Evolutionary conservation across 2,797 vertebrate genomes (phyloP).

Genomic region (Philypnodon macrostomus): DNA sequence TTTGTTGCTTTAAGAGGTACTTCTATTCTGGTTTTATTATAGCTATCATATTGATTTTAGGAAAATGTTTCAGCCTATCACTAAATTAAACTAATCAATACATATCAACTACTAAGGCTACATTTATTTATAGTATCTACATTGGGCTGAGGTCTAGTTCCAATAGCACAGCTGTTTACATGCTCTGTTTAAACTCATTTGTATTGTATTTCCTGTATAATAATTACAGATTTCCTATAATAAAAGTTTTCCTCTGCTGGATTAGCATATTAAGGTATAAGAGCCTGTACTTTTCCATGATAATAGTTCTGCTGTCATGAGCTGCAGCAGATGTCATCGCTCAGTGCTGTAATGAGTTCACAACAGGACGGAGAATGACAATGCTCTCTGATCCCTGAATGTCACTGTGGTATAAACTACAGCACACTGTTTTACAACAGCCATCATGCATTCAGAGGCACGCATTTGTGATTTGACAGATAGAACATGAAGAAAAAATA

Average conservation of each 20-base stretch:
- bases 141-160: too few species aligned
- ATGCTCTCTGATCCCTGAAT: slow-evolving; percentile 78
- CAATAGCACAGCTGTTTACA: too few species aligned
- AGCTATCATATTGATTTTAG: slow-evolving; percentile 55
- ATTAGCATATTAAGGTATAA: slow-evolving; percentile 33
- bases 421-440: slow-evolving; percentile 64
- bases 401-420: slow-evolving; percentile 66
- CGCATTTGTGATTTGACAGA: slow-evolving; percentile 63
- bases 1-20: too few species aligned
- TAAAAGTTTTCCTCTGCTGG: slow-evolving; percentile 20
- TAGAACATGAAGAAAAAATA: slow-evolving; percentile 31
- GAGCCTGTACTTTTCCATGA: slow-evolving; percentile 51
- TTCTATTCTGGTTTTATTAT: too few species aligned
- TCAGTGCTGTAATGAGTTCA: slow-evolving; percentile 65
- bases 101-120: slow-evolving; percentile 43
- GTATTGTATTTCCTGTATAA: slow-evolving; percentile 7
- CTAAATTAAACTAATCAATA: slow-evolving; percentile 56
- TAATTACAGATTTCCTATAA: slow-evolving; percentile 15
- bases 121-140: slow-evolving; percentile 3
- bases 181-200: not conserved
- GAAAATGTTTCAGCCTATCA: slow-evolving; percentile 33
- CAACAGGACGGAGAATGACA: slow-evolving; percentile 64
- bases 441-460: slow-evolving; percentile 68
- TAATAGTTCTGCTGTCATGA: slow-evolving; percentile 56
- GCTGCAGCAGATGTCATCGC: slow-evolving; percentile 64